These are phyloP conservation scores for Myrmecophaga tridactyla DNA, from an alignment of 2,113 vertebrate species.

Conservation along the genomic window DNA sequence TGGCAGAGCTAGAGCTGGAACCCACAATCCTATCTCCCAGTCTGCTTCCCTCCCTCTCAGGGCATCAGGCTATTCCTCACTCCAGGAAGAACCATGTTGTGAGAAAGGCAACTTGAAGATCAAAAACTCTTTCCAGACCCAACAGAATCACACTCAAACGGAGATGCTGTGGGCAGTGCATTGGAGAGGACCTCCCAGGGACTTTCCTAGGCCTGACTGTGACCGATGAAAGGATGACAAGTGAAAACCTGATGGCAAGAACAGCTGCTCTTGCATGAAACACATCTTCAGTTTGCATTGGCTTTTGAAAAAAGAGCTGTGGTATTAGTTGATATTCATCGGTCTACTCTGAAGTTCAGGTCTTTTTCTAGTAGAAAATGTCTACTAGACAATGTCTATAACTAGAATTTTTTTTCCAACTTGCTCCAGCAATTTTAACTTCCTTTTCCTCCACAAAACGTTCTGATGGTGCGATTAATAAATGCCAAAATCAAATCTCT, in stretches of 20 bases:
- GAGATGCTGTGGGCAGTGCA: background rate
- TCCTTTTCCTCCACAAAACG: background rate
- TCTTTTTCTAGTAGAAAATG: background rate
- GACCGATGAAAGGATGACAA: slow-evolving; percentile 53
- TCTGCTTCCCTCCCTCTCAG: background rate
- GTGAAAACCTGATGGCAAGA: slow-evolving; percentile 24
- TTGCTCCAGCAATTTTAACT: background rate
- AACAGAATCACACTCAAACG: slow-evolving; percentile 17
- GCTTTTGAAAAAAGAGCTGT: slow-evolving; percentile 45
- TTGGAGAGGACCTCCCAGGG: slow-evolving; percentile 43
- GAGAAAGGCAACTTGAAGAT: slow-evolving; percentile 40
- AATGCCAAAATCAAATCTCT: slow-evolving; percentile 11
- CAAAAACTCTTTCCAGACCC: slow-evolving; percentile 45
- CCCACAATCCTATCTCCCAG: background rate
- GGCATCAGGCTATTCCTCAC: background rate
- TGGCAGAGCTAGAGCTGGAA: background rate
- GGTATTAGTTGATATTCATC: slow-evolving; percentile 35
- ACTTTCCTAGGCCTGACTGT: slow-evolving; percentile 46
- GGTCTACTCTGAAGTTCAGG: background rate
- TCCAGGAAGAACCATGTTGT: slow-evolving; percentile 3
- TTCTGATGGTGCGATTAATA: background rate
- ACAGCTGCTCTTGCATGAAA: background rate
- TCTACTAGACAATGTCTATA: too few relatives aligned
- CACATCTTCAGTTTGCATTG: background rate
- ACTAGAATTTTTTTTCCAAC: background rate